These are phyloP conservation scores for Limenitis camilla DNA, from an alignment of 2,888 invertebrate genomes.

Conservation along the genomic window DNA sequence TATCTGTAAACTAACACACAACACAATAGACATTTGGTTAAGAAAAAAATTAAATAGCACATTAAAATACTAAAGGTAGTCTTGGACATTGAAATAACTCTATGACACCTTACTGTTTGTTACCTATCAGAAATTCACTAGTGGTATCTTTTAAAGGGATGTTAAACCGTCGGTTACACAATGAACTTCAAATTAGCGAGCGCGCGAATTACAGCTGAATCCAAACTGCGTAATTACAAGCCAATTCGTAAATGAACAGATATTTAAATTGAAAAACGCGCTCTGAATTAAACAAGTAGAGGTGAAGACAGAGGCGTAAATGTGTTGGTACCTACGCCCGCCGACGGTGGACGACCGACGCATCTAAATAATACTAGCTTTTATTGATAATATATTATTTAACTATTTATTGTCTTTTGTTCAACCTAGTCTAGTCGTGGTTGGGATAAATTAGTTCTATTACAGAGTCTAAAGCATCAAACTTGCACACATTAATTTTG, in stretches of 20 bases:
- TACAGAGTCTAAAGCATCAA: too few species aligned
- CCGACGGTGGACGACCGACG: slow-evolving; percentile 41
- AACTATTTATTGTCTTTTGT: too few species aligned
- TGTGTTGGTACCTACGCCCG: not conserved
- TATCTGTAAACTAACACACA: too few species aligned
- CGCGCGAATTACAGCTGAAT: slow-evolving; percentile 68
- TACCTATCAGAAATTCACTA: slow-evolving; percentile 53
- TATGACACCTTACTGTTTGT: too few species aligned
- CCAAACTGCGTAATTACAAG: slow-evolving; percentile 70
- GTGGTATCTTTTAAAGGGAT: slow-evolving; percentile 54
- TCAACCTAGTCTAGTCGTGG: too few species aligned
- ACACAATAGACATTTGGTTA: too few species aligned
- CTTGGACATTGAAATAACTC: slow-evolving; percentile 10
- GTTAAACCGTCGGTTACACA: slow-evolving; percentile 54
- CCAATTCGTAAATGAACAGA: slow-evolving; percentile 69
- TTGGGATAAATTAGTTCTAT: too few species aligned
- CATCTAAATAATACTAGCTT: slow-evolving; percentile 33
- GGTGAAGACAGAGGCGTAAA: slow-evolving; percentile 10
- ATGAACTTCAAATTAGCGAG: slow-evolving; percentile 69
- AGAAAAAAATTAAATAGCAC: not conserved
- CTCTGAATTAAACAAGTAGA: slow-evolving; percentile 56
- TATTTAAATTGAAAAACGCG: slow-evolving; percentile 73
- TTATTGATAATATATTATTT: too few species aligned
- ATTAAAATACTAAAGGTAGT: slow-evolving; percentile 10
- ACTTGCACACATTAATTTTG: too few species aligned